Base-by-base conservation (phyloP, 2,797 vertebrate species). In the Graptemys geographica region DNA sequence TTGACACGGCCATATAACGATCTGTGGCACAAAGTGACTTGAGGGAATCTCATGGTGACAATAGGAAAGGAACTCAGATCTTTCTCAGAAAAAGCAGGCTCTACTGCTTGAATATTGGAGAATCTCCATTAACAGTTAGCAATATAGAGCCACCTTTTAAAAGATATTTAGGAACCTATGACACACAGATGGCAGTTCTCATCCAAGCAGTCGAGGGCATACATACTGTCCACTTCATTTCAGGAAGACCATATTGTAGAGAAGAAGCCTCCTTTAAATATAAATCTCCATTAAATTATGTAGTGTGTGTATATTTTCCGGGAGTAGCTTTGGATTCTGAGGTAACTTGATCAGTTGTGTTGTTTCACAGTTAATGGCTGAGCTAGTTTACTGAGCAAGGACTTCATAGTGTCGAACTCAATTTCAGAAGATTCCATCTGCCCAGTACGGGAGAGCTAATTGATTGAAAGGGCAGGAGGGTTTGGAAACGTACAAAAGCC, bases 1-100 rank as follows among this genome's bases (percentile, higher is more conserved):
- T 33, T 52, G 56, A 81, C 18, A 69, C 4, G 16, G 33, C 15
- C 33, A n/a, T 65, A 65, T 11, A 57, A 72, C 0, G 0, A 23
- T 0, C 0, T 28, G 44, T n/a, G 78, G 62, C 92, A 56, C 83
- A 1, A 0, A 1, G 55, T 0, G 0, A 41, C 28, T 87, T 41
- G 6, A 72, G 16, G 59, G 79, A 31, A 44, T 15, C 47, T 4
- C 19, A 13, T 10, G 52, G 44, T 0, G 1, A 69, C 74, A 69
- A 1, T 15, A 18, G 13, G 13, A 27, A 8, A 51, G 25, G 27
- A 84, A 47, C 78, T 85, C 31, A 18, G 28, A 28, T 74, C 0
- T 0, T 44, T 47, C 13, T 15, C 9, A 78, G 83, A 82, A 84
- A 86, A 31, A 2, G 1, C 55, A 18, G 23, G 41, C 59, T 76